Base-by-base conservation (phyloP, 2,113 vertebrate genomes). In the western clawed frog (Xenopus tropicalis) region DNA sequence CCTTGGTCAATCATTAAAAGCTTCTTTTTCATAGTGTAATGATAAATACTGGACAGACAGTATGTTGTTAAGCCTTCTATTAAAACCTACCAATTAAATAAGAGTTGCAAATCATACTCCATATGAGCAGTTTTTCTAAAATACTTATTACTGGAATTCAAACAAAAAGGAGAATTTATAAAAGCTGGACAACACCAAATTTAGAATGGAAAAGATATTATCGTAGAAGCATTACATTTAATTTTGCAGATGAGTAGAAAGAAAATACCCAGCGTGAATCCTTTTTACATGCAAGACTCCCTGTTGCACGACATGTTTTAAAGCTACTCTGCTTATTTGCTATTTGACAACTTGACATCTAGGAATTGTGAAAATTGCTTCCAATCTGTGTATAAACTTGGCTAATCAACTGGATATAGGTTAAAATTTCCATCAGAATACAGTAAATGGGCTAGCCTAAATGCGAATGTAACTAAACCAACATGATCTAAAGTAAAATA, bases 291-390 rank as follows among this genome's bases (percentile, higher is more conserved):
- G 71, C 24, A 77, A 78, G 17, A 68, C 1, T 61, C 66, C 20
- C 54, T 71, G 64, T 72, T 83, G 43, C 71, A 85, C 78, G 63
- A 81, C n/a, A 8, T 70, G 13, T 46, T 82, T 84, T 81, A 69
- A 78, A 83, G 84, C 74, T 82, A 87, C 78, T 74, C 81, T 51
- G 59, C 80, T 85, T 78, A 86, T 85, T 83, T 85, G 77, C 3
- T 64, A 78, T 81, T 72, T 83, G 77, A 81, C 48, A 85, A 79
- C 62, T 21, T 84, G 67, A 14, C 70, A 65, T 81, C 24, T 82
- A 78, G 74, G 79, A 84, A 85, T 82, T 83, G 76, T 2, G 4
- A 81, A 84, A 86, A 84, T 77, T 82, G 52, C n/a, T 74, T 78
- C 79, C 66, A 83, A 69, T 37, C 65, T 43, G 61, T 79, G 14